Evolutionary conservation across 2,113 vertebrate genomes (phyloP), one percentile per base, ranked within the genome.

Genomic region (Ptilorrhoa leucosticta): DNA sequence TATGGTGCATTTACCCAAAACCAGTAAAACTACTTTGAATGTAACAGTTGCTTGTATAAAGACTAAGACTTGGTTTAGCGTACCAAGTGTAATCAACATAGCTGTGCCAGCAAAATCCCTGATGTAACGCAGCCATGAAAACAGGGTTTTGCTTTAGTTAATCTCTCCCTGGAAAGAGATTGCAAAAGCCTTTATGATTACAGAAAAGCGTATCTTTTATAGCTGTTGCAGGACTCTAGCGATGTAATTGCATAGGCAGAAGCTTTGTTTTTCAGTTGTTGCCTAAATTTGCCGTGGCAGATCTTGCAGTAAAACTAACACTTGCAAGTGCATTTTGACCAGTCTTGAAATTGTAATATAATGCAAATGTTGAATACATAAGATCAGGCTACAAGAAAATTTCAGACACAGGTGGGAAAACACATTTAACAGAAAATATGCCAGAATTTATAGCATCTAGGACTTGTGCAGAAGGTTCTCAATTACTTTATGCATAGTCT

Each of bases 1-100:
- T 97, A 96, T 96, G 96, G 94, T 96, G 51, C 26, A 9, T 73
- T 94, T 90, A 86, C 44, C 51, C 28, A 22, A 75, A 92, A 86
- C 1, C 56, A 81, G 12, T 19, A 69, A 72, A 71, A 40, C 33
- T 78, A 7, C 17, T 72, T 89, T 28, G 60, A 73, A 42, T 61
- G 58, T 44, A 48, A 7, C 51, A 64, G 39, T 63, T 83, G 24
- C 31, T 92, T 69, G 17, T 77, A 11, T n/a, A 42, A 87, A 83
- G 39, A 37, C 48, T 61, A 45, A 80, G 50, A 47, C 78, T 95
- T 90, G 42, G 12, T 72, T 90, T 79, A 42, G 5, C 51, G 20
- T 69, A 44, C 40, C 17, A 51, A 57, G 45, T 77, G 86, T 39
- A 33, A 57, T 57, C 21, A 23, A 11, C 8, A 6, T 16, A 33